Evolutionary conservation across 1,140 invertebrate genomes (phyloP), one percentile per base, ranked within the genome.

Genomic region (Dufourea novaeangliae): DNA sequence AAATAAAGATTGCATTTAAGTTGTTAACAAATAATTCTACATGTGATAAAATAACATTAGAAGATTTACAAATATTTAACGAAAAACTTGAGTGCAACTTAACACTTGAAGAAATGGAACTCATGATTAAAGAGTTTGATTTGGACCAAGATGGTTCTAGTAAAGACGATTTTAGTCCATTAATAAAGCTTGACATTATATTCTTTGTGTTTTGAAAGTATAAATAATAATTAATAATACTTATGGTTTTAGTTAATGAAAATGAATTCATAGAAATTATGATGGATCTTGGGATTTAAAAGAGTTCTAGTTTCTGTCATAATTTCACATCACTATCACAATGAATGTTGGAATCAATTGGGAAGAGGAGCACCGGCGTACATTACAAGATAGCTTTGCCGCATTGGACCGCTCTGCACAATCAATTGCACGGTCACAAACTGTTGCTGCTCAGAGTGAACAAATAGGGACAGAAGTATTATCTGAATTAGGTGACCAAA

Each of bases 361-460:
- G 92, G 93, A 94, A 29, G 86, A 89, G 29, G 91, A 93, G 44
- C 93, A 94, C 72, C 88, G 94, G 17, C 90, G 91, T 76, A 92
- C 93, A 14, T 91, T 95, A 27, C 74, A 95, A 5, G 94, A 95
- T 79, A 94, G 94, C 22, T 92, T 92, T 77, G 92, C 92, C 73
- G 90, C 93, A n/a, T 86, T 97, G 7, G 93, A 95, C 78, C 90
- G 95, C 72, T 94, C 95, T 6, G 93, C 94, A 0, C 94, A 95
- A 44, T 96, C 95, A 80, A 92, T 97, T 17, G 93, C 93, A 2
- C 92, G 96, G 76, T 95, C 96, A 2, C 95, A 96, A 78, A 94
- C 94, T 83, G 93, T 96, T 61, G 96, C 97, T 17, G 93, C 95
- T 11, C 96, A 97, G 89, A 97, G 96, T 0, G 97, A 97, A 90